A percentile compares a stretch with the other conserved stretches of the same genome.
Conservation (phyloP, 2,113 vertebrate genomes). For the Aphelocoma coerulescens region DNA sequence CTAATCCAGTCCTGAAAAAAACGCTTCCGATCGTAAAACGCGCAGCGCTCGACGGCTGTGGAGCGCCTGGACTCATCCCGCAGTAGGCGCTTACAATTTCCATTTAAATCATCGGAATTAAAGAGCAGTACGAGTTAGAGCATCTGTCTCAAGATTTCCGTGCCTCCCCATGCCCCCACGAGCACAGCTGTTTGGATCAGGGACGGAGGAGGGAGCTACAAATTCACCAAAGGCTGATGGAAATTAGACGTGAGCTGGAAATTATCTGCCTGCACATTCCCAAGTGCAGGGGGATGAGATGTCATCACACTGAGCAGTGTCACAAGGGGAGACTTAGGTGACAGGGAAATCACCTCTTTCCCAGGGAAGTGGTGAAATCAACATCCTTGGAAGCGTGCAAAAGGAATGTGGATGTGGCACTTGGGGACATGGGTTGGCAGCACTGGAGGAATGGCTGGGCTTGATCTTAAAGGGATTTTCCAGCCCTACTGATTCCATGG, state of each 20-base stretch:
- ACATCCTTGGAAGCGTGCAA: not conserved
- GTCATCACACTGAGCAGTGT: rapidly evolving
- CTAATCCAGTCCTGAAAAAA: not conserved
- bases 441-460: rapidly evolving
- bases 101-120: slow-evolving; percentile 27
- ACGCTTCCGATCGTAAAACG: not conserved
- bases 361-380: not conserved
- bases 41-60: not conserved
- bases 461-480: not conserved
- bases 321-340: rapidly evolving
- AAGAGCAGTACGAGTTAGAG: not conserved
- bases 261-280: rapidly evolving
- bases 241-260: not conserved
- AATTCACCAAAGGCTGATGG: not conserved
- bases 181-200: not conserved
- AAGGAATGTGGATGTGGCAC: not conserved
- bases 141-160: slow-evolving; percentile 1
- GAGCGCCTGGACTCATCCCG: not conserved
- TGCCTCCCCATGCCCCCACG: not conserved
- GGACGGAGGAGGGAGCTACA: not conserved
- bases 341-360: not conserved
- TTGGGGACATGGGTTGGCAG: not conserved
- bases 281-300: rapidly evolving
- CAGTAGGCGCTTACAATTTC: not conserved
- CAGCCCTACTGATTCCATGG: not conserved